Percentiles rank a stretch among this genome's conserved stretches.
Conservation (phyloP, 2,797 vertebrate species). For the Falco naumanni region DNA sequence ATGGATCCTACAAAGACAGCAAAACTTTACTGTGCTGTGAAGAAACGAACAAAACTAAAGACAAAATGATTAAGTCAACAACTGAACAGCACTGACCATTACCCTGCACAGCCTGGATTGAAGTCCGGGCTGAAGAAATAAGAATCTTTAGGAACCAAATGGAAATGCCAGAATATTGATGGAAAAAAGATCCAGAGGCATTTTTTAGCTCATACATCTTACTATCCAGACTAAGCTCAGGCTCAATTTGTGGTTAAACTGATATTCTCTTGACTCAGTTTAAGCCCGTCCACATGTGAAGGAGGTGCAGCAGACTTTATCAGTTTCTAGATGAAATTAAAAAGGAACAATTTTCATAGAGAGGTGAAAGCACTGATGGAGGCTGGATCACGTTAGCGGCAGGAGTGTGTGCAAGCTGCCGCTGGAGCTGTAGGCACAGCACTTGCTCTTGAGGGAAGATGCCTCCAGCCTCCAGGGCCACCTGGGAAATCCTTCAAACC, state of each 20-base stretch:
- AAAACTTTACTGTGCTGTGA: neutral
- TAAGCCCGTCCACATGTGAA: neutral
- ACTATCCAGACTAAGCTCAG: neutral
- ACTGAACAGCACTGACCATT: neutral
- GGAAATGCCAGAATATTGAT: neutral
- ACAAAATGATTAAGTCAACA: neutral
- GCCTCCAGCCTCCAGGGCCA: neutral
- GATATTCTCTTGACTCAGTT: neutral
- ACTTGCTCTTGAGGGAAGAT: neutral
- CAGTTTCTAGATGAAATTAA: neutral
- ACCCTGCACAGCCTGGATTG: neutral
- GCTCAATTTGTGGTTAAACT: neutral
- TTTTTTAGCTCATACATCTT: neutral
- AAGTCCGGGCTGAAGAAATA: neutral
- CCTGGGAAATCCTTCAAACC: neutral
- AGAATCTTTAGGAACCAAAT: neutral
- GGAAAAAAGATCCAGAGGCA: neutral
- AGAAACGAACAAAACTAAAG: neutral
- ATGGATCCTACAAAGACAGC: neutral
- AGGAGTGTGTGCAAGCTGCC: neutral
- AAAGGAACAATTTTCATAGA: neutral
- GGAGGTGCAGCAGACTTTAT: neutral
- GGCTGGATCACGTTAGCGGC: neutral
- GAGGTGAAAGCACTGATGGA: neutral
- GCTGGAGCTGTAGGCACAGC: neutral